Evolutionary conservation across 2,888 invertebrate genomes (phyloP), one percentile per base, ranked within the genome.

Genomic region (Lasioglossum zephyrum): DNA sequence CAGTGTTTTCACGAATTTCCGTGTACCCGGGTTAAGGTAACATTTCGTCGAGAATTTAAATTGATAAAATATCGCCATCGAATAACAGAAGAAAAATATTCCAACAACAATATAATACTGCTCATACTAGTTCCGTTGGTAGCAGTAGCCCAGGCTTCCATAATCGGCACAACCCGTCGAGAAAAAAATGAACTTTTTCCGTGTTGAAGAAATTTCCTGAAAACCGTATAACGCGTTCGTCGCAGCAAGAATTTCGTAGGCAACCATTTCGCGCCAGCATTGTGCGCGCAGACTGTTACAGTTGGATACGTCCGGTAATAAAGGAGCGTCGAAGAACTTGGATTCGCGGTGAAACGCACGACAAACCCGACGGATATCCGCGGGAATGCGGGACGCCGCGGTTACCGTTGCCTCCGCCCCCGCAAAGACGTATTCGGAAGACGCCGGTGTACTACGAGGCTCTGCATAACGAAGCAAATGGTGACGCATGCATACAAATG

Each of bases 401-500:
- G 31, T 31, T 31, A 3, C 63, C 31, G 63, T 6, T 8, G 26
- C 8, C 31, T 16, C n/a, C 31, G 2, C 2, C 18, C 26, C 57
- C n/a, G 41, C 70, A 44, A 76, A 79, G 73, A 73, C 86, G 79
- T 82, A 75, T 78, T 78, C 49, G 74, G 49, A 39, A 72, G 72
- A 63, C 18, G 57, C 36, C 49, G 70, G 70, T 57, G 72, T 36
- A 86, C 63, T 79, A 77, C 78, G 77, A 75, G 72, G 72, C 60
- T 79, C 77, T 26, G 82, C 74, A 74, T 87, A 87, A 85, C 87
- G 85, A 85, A 82, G 81, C 87, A 81, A 88, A 85, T 81, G 80
- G 86, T 84, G 88, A 88, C 84, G 83, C 83, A 82, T 87, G 88
- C 88, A 88, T 85, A 86, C 82, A 84, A 83, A 84, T 83, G 88